Conservation (phyloP, 1,140 invertebrate genomes). For the Leptopilina clavipes region DNA sequence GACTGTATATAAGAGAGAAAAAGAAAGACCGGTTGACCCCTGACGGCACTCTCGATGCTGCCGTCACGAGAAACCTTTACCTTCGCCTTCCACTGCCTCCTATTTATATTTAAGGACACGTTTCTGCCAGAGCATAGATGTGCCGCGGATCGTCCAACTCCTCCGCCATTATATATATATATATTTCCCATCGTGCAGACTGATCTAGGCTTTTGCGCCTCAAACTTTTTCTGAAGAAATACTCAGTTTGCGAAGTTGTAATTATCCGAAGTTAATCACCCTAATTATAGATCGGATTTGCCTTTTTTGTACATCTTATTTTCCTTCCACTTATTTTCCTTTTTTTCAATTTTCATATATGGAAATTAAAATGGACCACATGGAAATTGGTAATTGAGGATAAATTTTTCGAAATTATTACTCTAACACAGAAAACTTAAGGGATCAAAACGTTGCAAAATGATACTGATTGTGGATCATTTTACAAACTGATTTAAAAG, state of each 20-base stretch:
- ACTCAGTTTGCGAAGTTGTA: neutral
- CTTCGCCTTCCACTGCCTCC: conserved; percentile 28
- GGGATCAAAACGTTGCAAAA: too few relatives aligned
- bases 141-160: neutral
- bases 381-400: neutral
- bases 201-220: neutral
- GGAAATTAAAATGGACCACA: too few relatives aligned
- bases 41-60: conserved; percentile 1
- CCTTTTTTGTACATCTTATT: too few relatives aligned
- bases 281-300: conserved; percentile 50
- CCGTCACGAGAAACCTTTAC: conserved; percentile 32
- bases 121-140: conserved; percentile 10
- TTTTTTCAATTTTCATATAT: too few relatives aligned
- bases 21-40: conserved; percentile 15
- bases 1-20: neutral
- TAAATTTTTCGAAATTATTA: too few relatives aligned
- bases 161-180: neutral
- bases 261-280: neutral
- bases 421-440: too few relatives aligned
- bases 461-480: too few relatives aligned
- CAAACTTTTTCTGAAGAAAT: neutral
- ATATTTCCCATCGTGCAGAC: conserved; percentile 1
- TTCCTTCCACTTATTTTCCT: neutral
- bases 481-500: neutral
- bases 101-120: conserved; percentile 32